These are phyloP conservation scores for Choloepus didactylus DNA, from an alignment of 2,797 vertebrate species.

Conservation along the genomic window DNA sequence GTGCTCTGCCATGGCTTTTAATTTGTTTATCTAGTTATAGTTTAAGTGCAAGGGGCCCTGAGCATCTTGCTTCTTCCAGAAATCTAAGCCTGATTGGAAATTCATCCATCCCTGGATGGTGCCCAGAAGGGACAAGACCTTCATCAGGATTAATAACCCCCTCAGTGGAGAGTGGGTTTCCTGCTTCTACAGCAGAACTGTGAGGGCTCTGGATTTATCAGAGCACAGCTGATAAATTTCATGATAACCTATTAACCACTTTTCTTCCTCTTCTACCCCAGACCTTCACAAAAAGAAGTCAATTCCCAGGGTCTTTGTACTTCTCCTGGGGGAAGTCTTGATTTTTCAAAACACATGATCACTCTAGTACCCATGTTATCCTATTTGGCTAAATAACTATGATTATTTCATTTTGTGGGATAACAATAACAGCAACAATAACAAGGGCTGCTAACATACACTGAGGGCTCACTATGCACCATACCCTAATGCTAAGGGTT, in stretches of 20 bases:
- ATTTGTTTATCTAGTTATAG: neutral
- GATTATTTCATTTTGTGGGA: neutral
- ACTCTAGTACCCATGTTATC: too few relatives aligned
- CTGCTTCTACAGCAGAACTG: neutral
- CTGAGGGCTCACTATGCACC: neutral
- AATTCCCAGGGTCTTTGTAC: neutral
- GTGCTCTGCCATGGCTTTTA: neutral
- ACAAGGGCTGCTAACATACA: neutral
- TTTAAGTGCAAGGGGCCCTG: neutral
- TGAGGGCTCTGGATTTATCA: neutral
- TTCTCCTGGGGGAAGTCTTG: neutral
- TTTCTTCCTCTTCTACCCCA: neutral
- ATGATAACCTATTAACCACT: neutral
- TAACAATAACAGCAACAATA: neutral
- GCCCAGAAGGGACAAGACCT: neutral
- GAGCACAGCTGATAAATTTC: neutral
- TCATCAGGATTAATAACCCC: neutral
- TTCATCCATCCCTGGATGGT: neutral
- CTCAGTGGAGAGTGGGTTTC: neutral
- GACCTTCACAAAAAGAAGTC: neutral
- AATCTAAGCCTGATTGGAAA: neutral
- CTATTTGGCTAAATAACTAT: neutral
- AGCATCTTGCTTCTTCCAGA: constrained; percentile 20
- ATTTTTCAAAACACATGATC: neutral
- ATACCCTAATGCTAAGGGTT: neutral